Percentiles rank a stretch among this genome's conserved stretches.
Conservation (phyloP, 2,797 vertebrate genomes). For the Antennarius maculatus region DNA sequence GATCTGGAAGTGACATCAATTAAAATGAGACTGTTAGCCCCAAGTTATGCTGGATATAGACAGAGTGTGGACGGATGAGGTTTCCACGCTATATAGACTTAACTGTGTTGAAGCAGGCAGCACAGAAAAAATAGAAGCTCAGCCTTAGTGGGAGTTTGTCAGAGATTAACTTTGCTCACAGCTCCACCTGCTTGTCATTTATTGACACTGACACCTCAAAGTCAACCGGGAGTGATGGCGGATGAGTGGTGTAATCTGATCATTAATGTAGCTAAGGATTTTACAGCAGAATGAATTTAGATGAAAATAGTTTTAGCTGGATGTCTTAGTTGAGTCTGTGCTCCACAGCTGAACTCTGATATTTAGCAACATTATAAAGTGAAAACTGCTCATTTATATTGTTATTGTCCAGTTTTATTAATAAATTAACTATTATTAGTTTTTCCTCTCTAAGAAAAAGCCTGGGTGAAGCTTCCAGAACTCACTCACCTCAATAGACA, state of each 20-base stretch:
- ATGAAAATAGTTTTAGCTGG: background rate
- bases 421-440: background rate
- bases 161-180: conserved; percentile 84
- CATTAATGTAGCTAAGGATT: too few relatives aligned
- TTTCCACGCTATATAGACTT: conserved; percentile 40
- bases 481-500: too few relatives aligned
- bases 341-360: conserved; percentile 5
- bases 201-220: conserved; percentile 77
- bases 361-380: conserved; percentile 1
- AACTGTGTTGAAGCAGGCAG: conserved; percentile 41
- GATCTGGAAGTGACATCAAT: conserved; percentile 71
- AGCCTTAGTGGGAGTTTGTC: conserved; percentile 52
- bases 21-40: conserved; percentile 66
- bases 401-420: background rate
- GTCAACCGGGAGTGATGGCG: conserved; percentile 16
- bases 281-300: too few relatives aligned
- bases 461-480: too few relatives aligned
- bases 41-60: conserved; percentile 57
- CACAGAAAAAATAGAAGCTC: conserved; percentile 31
- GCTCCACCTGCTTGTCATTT: conserved; percentile 86
- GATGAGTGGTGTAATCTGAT: conserved; percentile 9
- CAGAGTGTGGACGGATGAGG: conserved; percentile 39
- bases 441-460: background rate
- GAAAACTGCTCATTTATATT: background rate
- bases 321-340: background rate